Base-by-base conservation (phyloP, 2,888 invertebrate genomes). In the Drosophila anceps region DNA sequence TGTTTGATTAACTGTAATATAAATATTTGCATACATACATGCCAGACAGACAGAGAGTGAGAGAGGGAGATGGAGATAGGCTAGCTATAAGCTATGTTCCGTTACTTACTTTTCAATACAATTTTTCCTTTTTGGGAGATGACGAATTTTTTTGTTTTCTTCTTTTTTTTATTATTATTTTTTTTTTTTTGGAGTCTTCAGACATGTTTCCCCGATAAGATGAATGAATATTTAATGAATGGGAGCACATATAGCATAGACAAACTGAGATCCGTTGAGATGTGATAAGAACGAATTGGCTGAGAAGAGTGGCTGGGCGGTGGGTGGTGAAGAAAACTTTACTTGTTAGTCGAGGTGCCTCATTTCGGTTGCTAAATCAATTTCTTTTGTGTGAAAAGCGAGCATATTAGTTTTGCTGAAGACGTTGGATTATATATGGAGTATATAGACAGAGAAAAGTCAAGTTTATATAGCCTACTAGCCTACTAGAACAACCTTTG, bases 211-310 rank as follows among this genome's bases (percentile, higher is more conserved):
- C 41, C 31, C 46, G 75, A 77, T 75, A 75, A 77, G 66, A 44
- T 55, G 73, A 72, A 62, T 75, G 73, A 66, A 75, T 66, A 66
- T 31, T 50, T 72, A 59, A 75, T 75, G 75, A 77, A 75, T 66
- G 66, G 53, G 48, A 35, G 37, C 33, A 37, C 20, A 37, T 35
- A 43, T 18, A 54, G 12, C 31, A 50, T 12, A 31, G 29, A 12
- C 18, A 68, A 68, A 53, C 37, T 51, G 27, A 64, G 31, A 33
- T 37, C 13, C 9, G n/a, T 33, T 20, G 31, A 27, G 35, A 50
- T 50, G 50, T n/a, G 50, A 50, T 50, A 50, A 50, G 50, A 6
- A 3, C 7, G 18, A 50, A 50, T 18, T 31, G 29, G 18, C 9
- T 12, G 2, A 29, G 18, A n/a, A n/a, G 4, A 20, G 20, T 0